phyloP scores from a whole-genome alignment of 2,888 invertebrate species.

The Tinea semifulvella region DNA sequence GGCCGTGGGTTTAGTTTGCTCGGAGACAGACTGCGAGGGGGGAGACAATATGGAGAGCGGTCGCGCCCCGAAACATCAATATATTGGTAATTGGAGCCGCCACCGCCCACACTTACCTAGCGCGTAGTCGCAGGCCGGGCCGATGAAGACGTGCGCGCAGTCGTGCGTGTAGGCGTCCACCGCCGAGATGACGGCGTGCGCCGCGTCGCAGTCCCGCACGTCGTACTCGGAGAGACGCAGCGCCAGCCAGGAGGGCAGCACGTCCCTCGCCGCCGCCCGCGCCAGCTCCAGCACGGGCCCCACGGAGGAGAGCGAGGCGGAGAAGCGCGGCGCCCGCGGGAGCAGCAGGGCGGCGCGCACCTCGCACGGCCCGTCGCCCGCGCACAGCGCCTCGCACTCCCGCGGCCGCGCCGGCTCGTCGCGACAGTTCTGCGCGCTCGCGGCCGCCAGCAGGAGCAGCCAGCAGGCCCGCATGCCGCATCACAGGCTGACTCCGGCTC shows the following conservation, averaged over 20 bases:
- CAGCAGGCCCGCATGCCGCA: conserved; percentile 76
- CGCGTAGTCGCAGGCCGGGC: conserved; percentile 83
- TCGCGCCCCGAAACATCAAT: conserved; percentile 75
- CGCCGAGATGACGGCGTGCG: conserved; percentile 74
- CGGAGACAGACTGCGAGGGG: no score
- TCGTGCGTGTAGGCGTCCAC: conserved; percentile 75
- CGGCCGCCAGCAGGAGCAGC: conserved; percentile 90
- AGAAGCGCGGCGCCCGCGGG: conserved; percentile 64
- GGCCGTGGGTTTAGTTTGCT: no score
- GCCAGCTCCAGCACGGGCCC: conserved; percentile 71
- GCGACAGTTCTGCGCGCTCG: conserved; percentile 80
- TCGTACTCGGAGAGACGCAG: conserved; percentile 72
- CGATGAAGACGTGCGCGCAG: conserved; percentile 81
- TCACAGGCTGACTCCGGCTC: no score
- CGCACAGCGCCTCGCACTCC: conserved; percentile 60
- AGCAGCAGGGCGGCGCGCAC: conserved; percentile 73
- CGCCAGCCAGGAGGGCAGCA: conserved; percentile 67
- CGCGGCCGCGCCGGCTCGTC: conserved; percentile 28
- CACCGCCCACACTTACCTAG: conserved; percentile 83
- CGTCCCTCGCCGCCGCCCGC: conserved; percentile 51
- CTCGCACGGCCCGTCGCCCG: conserved; percentile 58
- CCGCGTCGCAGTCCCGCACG: conserved; percentile 75
- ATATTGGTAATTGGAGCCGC: conserved; percentile 83
- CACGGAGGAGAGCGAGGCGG: conserved; percentile 64
- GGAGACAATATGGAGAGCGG: conserved; percentile 82